Evolutionary conservation across 2,113 vertebrate species (phyloP).

Genomic region (Ammodytes dubius): DNA sequence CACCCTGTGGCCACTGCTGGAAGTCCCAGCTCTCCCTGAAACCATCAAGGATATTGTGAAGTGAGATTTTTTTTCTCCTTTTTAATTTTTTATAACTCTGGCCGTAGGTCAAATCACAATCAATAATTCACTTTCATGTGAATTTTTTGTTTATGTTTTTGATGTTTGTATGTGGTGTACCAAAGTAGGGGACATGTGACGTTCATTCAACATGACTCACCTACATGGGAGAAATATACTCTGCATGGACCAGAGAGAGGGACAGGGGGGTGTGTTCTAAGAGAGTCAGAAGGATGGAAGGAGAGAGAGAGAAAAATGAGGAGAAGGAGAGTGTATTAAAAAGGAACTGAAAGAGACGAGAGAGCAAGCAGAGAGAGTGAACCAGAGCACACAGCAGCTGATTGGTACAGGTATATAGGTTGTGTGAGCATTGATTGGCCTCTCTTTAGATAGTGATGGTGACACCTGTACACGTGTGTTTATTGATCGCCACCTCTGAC

Average conservation of each 20-base stretch:
- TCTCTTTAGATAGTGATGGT: slow-evolving; percentile 67
- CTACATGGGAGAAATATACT: not conserved
- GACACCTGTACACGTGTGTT: slow-evolving; percentile 77
- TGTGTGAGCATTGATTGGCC: slow-evolving; percentile 74
- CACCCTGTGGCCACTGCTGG: slow-evolving; percentile 58
- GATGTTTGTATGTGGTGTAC: not conserved
- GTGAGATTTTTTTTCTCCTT: not conserved
- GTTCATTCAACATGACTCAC: slow-evolving; percentile 9
- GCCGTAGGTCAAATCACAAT: not conserved
- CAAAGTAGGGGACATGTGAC: not conserved
- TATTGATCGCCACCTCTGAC: slow-evolving; percentile 69
- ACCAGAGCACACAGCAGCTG: slow-evolving; percentile 53
- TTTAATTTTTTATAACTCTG: not conserved
- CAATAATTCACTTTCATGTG: not conserved
- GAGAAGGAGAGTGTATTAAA: slow-evolving; percentile 52
- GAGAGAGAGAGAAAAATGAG: not conserved
- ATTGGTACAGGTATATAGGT: slow-evolving; percentile 74
- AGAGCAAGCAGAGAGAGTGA: slow-evolving; percentile 25
- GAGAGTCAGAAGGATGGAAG: not conserved
- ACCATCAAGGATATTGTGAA: not conserved
- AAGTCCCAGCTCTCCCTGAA: slow-evolving; percentile 1
- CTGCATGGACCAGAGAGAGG: not conserved
- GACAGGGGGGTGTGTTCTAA: slow-evolving; percentile 6
- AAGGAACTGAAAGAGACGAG: slow-evolving; percentile 12
- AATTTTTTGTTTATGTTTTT: not conserved